Evolutionary conservation across 2,113 vertebrate genomes (phyloP), one percentile per base, ranked within the genome.

Genomic region (Nothocercus nigrocapillus): DNA sequence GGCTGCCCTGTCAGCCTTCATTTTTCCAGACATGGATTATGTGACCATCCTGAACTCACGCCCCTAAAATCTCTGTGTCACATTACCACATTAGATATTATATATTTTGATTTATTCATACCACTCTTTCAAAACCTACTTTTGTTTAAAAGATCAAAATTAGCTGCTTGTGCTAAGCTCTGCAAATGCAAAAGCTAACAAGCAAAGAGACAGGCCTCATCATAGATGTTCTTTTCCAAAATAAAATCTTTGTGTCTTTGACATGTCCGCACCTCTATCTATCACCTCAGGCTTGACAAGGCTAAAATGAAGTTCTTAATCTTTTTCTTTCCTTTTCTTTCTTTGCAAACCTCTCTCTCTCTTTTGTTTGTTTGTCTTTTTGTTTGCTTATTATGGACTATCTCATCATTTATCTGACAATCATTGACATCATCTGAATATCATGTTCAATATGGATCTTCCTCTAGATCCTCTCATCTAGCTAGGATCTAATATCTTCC

Each of bases 371-470:
- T 6, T 16, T 7, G 17, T 5, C 38, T 30, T 3, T 4, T 42
- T 22, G 18, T 2, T 5, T 19, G 8, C 16, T 44, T 30, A 0
- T 9, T 42, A 14, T 7, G 11, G 4, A 22, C 20, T 81, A 30
- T 17, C 24, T 9, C 5, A 36, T 36, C 9, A 27, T 69, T 74
- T 84, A 1, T 73, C 22, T 61, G 4, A 19, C 66, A 58, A 4
- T 8, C 68, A 2, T 54, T 80, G 8, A 7, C n/a, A 8, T 25
- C 1, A 40, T 61, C 59, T 81, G 32, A 72, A 47, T 36, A 18
- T 11, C 36, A 9, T 42, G n/a, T 7, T 75, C n/a, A 83, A 24
- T 5, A 7, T 6, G 44, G 30, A n/a, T 44, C 11, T 85, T 68
- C 32, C 25, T 72, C 6, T 59, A 64, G 6, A 25, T 54, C 54